These are phyloP conservation scores for Bombylius major DNA, from an alignment of 2,888 invertebrate species.

Conservation along the genomic window DNA sequence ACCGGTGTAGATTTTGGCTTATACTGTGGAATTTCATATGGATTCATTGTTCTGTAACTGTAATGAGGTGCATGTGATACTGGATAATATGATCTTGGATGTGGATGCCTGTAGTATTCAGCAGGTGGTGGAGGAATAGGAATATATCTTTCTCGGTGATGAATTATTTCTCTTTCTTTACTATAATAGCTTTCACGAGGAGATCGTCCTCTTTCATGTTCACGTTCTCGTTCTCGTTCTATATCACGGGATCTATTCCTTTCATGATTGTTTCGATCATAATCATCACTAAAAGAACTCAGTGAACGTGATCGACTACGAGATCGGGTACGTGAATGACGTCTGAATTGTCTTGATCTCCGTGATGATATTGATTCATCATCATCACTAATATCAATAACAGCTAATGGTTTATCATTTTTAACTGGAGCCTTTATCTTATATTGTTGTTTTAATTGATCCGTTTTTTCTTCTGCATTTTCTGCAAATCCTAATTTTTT, in stretches of 20 bases:
- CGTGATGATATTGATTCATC: conserved; percentile 14
- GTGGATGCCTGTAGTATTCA: background rate
- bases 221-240: background rate
- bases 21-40: conserved; percentile 31
- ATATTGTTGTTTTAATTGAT: conserved; percentile 31
- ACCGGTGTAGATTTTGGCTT: conserved; percentile 20
- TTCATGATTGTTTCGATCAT: conserved; percentile 9
- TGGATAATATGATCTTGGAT: conserved; percentile 2
- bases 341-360: conserved; percentile 7
- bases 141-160: conserved; percentile 6
- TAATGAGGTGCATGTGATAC: conserved; percentile 7
- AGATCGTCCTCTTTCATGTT: background rate
- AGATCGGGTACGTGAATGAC: background rate
- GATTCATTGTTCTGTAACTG: conserved; percentile 27
- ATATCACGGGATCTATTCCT: conserved; percentile 10
- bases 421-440: conserved; percentile 22
- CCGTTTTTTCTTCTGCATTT: conserved; percentile 34
- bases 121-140: background rate
- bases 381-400: conserved; percentile 34
- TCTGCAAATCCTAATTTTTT: conserved; percentile 43
- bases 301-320: conserved; percentile 7
- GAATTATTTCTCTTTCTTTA: conserved; percentile 6
- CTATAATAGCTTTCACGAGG: conserved; percentile 8
- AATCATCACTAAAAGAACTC: conserved; percentile 16
- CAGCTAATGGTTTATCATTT: conserved; percentile 7